phyloP scores from a whole-genome alignment of 2,113 vertebrate species.

The Hydrolagus affinis region DNA sequence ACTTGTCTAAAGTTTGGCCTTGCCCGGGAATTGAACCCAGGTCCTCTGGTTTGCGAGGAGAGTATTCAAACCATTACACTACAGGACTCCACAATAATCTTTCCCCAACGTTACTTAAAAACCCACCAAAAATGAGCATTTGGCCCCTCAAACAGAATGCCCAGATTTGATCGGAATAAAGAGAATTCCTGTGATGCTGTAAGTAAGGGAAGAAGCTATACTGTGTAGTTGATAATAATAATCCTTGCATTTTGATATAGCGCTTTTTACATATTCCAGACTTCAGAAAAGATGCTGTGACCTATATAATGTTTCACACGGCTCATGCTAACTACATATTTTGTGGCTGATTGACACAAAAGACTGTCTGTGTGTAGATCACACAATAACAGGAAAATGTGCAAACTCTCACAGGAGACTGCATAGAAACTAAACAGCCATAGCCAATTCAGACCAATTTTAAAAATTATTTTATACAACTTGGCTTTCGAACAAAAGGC shows the following conservation, averaged over 20 bases:
- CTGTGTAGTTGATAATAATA: not conserved
- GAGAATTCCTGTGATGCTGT: not conserved
- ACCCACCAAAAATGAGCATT: not conserved
- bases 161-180: not conserved
- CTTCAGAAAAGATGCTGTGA: not conserved
- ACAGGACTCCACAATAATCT: not conserved
- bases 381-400: not conserved
- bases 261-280: not conserved
- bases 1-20: too few relatives aligned
- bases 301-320: not conserved
- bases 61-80: too few relatives aligned
- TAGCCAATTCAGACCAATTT: not conserved
- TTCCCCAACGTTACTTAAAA: not conserved
- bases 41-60: too few relatives aligned
- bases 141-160: not conserved
- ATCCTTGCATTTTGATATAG: too few relatives aligned
- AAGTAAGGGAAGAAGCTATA: too few relatives aligned
- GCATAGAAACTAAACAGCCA: not conserved
- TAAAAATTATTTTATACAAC: not conserved
- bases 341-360: not conserved
- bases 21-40: too few relatives aligned
- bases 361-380: too few relatives aligned
- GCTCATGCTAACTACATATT: not conserved
- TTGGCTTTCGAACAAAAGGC: not conserved
- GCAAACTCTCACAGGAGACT: not conserved